A percentile compares a stretch with the other conserved stretches of the same genome.
Evolutionary conservation across 2,113 vertebrate genomes (phyloP).

Genomic region (Aphelocoma coerulescens): DNA sequence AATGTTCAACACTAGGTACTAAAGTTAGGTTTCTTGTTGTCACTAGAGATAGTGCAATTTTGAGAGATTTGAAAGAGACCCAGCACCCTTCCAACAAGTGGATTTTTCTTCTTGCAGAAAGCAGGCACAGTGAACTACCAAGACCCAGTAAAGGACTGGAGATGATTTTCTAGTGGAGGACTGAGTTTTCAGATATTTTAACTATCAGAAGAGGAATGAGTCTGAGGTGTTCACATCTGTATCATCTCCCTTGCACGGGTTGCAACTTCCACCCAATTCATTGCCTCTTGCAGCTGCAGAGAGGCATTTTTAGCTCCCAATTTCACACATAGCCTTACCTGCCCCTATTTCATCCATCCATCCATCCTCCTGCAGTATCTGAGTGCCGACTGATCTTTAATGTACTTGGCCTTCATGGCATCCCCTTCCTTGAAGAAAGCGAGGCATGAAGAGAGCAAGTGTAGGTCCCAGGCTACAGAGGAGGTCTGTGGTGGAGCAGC

Average conservation of each 20-base stretch:
- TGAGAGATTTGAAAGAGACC: not conserved
- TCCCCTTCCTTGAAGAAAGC: not conserved
- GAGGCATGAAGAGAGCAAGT: not conserved
- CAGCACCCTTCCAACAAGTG: not conserved
- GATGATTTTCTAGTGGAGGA: not conserved
- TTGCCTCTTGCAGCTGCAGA: not conserved
- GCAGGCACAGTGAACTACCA: not conserved
- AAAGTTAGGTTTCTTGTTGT: not conserved
- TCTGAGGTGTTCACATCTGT: not conserved
- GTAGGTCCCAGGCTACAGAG: not conserved
- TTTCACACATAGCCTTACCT: not conserved
- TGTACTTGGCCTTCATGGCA: accelerated
- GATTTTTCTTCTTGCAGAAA: not conserved
- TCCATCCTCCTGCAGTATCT: not conserved
- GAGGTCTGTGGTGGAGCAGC: not conserved
- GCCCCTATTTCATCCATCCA: not conserved
- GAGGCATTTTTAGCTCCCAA: not conserved
- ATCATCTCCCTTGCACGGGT: not conserved
- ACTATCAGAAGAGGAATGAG: not conserved
- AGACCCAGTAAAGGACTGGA: not conserved
- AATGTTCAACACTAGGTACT: not conserved
- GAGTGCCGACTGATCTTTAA: not conserved
- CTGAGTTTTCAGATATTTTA: not conserved
- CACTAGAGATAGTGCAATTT: not conserved
- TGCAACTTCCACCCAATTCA: not conserved